A percentile compares a stretch with the other conserved stretches of the same genome.
Conservation (phyloP, 2,113 vertebrate genomes). For the Oreotrochilus melanogaster region DNA sequence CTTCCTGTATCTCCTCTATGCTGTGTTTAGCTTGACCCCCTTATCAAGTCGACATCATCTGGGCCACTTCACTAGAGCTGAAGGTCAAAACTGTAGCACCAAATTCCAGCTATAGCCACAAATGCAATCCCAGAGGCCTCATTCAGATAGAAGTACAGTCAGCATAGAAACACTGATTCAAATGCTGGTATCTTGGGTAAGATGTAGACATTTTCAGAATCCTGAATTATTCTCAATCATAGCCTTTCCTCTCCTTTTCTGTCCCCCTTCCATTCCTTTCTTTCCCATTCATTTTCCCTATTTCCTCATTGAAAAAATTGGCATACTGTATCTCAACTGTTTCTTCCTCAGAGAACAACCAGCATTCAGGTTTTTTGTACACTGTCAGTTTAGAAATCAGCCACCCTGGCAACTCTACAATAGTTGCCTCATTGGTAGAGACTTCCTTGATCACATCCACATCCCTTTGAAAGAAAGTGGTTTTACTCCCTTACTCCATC, state of each 20-base stretch:
- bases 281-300: background rate
- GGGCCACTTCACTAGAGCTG: slow-evolving; percentile 19
- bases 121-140: background rate
- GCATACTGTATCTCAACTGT: background rate
- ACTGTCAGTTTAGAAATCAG: background rate
- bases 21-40: slow-evolving; percentile 25
- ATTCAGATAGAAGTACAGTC: background rate
- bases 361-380: background rate
- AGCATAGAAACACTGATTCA: background rate
- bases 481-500: background rate
- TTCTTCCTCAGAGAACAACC: background rate
- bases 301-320: background rate
- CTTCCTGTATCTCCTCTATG: background rate
- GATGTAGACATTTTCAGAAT: background rate
- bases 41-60: slow-evolving; percentile 4
- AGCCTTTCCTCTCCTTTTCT: background rate
- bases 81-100: background rate
- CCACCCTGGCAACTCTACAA: background rate
- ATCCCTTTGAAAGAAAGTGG: background rate
- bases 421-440: background rate
- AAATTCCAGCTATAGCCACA: background rate
- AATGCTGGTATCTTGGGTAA: background rate
- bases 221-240: background rate
- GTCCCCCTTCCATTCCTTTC: background rate
- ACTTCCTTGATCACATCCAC: background rate